phyloP scores from a whole-genome alignment of 2,113 vertebrate genomes.

The Silurus asotus region DNA sequence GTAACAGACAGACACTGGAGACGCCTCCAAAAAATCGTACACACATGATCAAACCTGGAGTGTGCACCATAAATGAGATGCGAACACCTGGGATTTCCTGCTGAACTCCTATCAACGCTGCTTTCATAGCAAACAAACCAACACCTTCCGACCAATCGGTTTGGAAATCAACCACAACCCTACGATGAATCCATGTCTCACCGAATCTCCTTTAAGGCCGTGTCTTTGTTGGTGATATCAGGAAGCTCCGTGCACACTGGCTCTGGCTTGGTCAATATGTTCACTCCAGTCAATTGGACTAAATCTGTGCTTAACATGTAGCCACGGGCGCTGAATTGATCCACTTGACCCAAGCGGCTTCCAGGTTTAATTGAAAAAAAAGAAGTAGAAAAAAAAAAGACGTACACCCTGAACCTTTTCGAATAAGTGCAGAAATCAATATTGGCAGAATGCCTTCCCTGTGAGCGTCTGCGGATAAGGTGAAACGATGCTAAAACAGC shows the following conservation, averaged over 20 bases:
- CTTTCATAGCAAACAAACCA: not conserved
- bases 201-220: slow-evolving; percentile 28
- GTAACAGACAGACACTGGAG: not conserved
- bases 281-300: slow-evolving; percentile 47
- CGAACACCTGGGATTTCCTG: not conserved
- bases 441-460: slow-evolving; percentile 21
- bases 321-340: slow-evolving; percentile 49
- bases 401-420: slow-evolving; percentile 49
- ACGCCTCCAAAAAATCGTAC: not conserved
- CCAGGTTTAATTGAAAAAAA: slow-evolving; percentile 59
- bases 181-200: not conserved
- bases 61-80: not conserved
- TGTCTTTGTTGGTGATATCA: slow-evolving; percentile 29
- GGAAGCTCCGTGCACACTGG: slow-evolving; percentile 17
- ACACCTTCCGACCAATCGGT: slow-evolving; percentile 8
- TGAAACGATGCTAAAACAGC: not conserved
- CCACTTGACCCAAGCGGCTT: slow-evolving; percentile 50
- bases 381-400: slow-evolving; percentile 35
- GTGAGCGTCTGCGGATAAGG: slow-evolving; percentile 28
- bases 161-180: not conserved
- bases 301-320: slow-evolving; percentile 52
- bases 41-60: not conserved
- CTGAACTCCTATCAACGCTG: not conserved
- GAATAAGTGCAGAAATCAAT: slow-evolving; percentile 58
- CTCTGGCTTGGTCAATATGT: slow-evolving; percentile 42